Base-by-base conservation (phyloP, 1,140 invertebrate genomes). In the Papilio polytes region DNA sequence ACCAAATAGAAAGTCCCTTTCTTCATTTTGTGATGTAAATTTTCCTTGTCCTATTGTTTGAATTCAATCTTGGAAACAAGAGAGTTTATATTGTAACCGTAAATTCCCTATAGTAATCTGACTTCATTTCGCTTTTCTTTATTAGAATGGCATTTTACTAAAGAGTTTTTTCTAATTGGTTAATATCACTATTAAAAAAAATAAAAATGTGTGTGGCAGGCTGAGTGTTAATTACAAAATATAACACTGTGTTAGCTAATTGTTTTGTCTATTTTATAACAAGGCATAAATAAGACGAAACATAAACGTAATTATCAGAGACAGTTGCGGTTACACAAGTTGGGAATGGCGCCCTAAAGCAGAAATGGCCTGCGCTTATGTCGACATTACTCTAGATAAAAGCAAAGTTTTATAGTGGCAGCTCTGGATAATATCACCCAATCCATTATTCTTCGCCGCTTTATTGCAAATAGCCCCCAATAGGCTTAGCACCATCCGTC, bases 401-500 rank as follows among this genome's bases (percentile, higher is more conserved):
- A 66, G 77, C 77, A 78, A 78, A 78, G 77, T 78, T 78, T 78
- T 78, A 78, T 78, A 78, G 77, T 78, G 77, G 77, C 41, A 63
- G 56, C 77, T 66, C 56, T 78, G 77, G 77, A 66, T 78, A 78
- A 78, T 63, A 78, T 66, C 56, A 63, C 41, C 77, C 77, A 78
- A 78, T 78, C 77, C 77, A 78, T 78, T 78, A 78, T 78, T 78
- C 77, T 78, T 78, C 31, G 53, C 77, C 15, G 77, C 56, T 78
- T 78, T 78, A 78, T 78, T 78, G 77, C 77, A 78, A 78, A 78
- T 78, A 78, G 56, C 56, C 77, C 56, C 77, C 77, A 78, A 78
- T 63, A 78, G 56, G 56, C 77, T 78, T 78, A 78, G 77, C 77
- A 63, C 56, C 77, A 63, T 78, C 77, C 77, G 77, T 78, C 77